Percentiles rank a stretch among this genome's conserved stretches.
These are phyloP conservation scores for Nephotettix cincticeps DNA, from an alignment of 1,140 invertebrate species.

Conservation along the genomic window DNA sequence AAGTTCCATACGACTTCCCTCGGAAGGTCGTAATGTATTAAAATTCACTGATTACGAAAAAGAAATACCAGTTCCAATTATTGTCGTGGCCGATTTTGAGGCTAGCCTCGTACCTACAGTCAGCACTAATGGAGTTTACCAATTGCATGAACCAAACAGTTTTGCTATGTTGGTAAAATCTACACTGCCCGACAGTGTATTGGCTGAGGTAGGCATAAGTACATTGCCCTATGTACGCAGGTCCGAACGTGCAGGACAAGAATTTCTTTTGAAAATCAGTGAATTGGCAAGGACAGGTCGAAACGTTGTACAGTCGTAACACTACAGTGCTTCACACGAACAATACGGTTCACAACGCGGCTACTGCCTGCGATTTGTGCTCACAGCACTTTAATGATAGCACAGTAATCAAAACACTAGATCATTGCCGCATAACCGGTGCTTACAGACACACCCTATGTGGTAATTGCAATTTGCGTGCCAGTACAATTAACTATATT, in stretches of 20 bases:
- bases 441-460: slow-evolving; percentile 21
- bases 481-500: slow-evolving; percentile 17
- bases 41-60: background rate
- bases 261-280: background rate
- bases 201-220: background rate
- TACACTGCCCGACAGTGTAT: background rate
- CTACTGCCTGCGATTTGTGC: background rate
- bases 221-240: background rate
- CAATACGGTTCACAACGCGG: background rate
- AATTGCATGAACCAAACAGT: background rate
- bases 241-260: background rate
- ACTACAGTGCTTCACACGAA: background rate
- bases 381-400: background rate
- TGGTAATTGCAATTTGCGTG: slow-evolving; percentile 31
- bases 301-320: background rate
- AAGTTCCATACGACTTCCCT: background rate
- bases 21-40: background rate
- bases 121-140: background rate
- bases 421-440: slow-evolving; percentile 35
- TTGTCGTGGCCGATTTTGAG: background rate
- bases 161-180: background rate
- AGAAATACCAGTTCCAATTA: background rate
- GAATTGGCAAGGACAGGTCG: background rate
- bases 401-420: slow-evolving; percentile 23
- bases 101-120: background rate